Base-by-base conservation (phyloP, 1,140 invertebrate genomes). In the Drosophila albomicans region DNA sequence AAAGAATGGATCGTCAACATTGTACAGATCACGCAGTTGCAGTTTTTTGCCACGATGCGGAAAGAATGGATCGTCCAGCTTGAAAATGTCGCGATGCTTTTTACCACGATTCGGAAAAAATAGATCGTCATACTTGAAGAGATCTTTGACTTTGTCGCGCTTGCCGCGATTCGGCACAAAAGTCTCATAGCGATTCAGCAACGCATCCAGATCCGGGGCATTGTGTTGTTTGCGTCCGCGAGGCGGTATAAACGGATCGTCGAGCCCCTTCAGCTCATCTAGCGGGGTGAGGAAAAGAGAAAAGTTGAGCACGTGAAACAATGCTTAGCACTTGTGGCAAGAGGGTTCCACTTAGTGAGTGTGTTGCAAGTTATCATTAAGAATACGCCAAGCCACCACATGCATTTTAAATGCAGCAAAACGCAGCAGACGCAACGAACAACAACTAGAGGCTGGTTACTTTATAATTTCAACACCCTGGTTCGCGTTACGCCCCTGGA, bases 51-150 rank as follows among this genome's bases (percentile, higher is more conserved):
- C 91, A 5, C 91, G 82, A 63, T 82, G 82, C 49, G 87, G 71
- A 51, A 72, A 84, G 75, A 91, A 91, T 49, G 88, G 80, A 74
- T 91, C 87, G 80, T 78, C 65, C 30, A 75, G 28, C 13, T 82
- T 58, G 41, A 91, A 79, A 15, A 81, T 56, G 28, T 68, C 69
- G 56, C 81, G 85, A 48, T 79, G 70, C 72, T 91, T 91, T 56
- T 92, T 92, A 51, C 91, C 91, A 32, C 91, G 91, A 76, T 92
- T 91, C 69, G 91, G 91, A 78, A 76, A 92, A 69, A 92, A 92
- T 45, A 92, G 84, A 82, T 92, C 91, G 67, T 92, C 79, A 66
- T 91, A 88, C 79, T 92, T 92, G 70, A 92, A 92, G 30, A 92
- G 75, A 79, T 92, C 91, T 80, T 89, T 92, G 75, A 92, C 85